phyloP scores from a whole-genome alignment of 1,140 invertebrate species.

The Calosoma granatense region DNA sequence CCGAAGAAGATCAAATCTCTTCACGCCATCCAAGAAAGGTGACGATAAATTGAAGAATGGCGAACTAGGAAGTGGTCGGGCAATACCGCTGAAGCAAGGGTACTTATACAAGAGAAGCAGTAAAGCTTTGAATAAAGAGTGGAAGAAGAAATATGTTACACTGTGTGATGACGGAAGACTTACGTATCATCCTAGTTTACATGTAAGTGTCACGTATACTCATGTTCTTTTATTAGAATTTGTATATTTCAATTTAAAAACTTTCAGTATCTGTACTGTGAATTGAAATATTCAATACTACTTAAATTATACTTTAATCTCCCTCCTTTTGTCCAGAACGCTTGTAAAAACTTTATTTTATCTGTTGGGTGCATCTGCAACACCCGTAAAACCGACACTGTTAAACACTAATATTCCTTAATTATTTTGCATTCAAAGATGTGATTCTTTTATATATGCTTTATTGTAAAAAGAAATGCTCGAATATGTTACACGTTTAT shows the following conservation, averaged over 20 bases:
- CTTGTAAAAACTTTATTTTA: no score
- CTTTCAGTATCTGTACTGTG: no score
- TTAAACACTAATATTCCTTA: not conserved
- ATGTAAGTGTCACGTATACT: slow-evolving; percentile 51
- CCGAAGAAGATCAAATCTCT: slow-evolving; percentile 85
- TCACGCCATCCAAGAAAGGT: slow-evolving; percentile 85
- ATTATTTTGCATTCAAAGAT: not conserved
- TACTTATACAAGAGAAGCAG: slow-evolving; percentile 94
- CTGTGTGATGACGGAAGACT: slow-evolving; percentile 87
- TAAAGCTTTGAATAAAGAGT: slow-evolving; percentile 92
- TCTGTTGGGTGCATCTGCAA: no score
- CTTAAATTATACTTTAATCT: no score
- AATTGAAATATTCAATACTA: no score
- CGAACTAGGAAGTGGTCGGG: slow-evolving; percentile 86
- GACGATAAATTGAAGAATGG: slow-evolving; percentile 67
- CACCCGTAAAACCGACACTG: no score
- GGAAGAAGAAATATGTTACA: slow-evolving; percentile 99
- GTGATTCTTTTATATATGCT: not conserved
- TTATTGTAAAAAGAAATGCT: no score
- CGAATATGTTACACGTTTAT: no score
- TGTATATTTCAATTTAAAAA: no score
- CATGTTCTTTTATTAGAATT: no score
- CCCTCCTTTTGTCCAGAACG: no score
- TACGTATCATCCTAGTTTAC: slow-evolving; percentile 91
- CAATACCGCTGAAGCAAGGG: slow-evolving; percentile 94